These are phyloP conservation scores for Noctua janthe DNA, from an alignment of 2,888 invertebrate genomes.

Conservation along the genomic window DNA sequence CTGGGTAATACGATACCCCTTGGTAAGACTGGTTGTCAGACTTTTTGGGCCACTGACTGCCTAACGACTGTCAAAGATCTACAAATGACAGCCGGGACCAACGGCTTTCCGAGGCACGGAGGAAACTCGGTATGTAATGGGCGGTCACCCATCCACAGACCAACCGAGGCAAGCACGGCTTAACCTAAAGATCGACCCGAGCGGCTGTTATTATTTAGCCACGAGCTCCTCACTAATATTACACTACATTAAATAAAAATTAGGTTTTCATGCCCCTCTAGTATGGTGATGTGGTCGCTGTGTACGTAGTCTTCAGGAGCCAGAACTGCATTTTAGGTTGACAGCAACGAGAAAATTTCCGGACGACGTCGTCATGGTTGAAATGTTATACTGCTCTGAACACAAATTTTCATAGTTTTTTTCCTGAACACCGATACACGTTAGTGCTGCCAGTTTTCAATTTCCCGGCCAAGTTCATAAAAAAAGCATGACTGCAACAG, in stretches of 20 bases:
- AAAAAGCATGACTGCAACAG: background rate
- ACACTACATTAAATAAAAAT: background rate
- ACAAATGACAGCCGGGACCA: too few relatives aligned
- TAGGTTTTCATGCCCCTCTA: background rate
- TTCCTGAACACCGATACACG: background rate
- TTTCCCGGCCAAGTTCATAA: background rate
- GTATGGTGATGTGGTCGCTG: background rate
- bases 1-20: too few relatives aligned
- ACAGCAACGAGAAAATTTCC: background rate
- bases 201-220: too few relatives aligned
- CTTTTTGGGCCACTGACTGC: too few relatives aligned
- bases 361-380: background rate
- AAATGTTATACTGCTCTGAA: background rate
- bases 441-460: slow-evolving; percentile 3
- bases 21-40: too few relatives aligned
- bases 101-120: too few relatives aligned
- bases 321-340: background rate
- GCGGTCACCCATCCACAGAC: too few relatives aligned
- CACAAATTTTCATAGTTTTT: background rate
- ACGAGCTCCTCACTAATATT: too few relatives aligned
- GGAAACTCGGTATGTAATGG: too few relatives aligned
- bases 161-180: too few relatives aligned
- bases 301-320: background rate
- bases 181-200: too few relatives aligned
- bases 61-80: too few relatives aligned